A percentile compares a stretch with the other conserved stretches of the same genome.
phyloP scores from a whole-genome alignment of 2,888 invertebrate species.

The Sminthurinus aureus region DNA sequence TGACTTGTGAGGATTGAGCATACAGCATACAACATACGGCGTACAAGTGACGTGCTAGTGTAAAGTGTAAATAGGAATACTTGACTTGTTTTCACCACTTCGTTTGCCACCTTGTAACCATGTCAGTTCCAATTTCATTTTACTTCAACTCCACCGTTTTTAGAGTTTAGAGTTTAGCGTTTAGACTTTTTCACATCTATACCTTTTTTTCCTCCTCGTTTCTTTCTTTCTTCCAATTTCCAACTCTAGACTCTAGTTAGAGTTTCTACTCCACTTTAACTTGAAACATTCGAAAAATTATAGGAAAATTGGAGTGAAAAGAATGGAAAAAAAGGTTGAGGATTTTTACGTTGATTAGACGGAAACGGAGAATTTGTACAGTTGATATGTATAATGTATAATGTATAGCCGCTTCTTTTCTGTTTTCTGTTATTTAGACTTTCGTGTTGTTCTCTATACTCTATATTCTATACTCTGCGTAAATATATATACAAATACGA shows the following conservation, averaged over 20 bases:
- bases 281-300: no score
- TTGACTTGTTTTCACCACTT: slow-evolving; percentile 57
- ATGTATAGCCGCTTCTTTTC: background rate
- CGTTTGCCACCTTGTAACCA: slow-evolving; percentile 45
- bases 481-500: no score
- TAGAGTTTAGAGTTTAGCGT: background rate
- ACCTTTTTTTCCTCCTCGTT: slow-evolving; percentile 13
- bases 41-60: no score
- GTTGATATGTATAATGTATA: background rate
- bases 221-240: background rate
- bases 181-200: background rate
- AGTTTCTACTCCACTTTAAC: background rate
- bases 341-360: slow-evolving; percentile 10
- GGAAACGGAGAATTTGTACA: no score
- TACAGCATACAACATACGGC: no score
- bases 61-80: slow-evolving; percentile 53
- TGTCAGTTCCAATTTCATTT: slow-evolving; percentile 46
- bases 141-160: slow-evolving; percentile 22
- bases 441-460: background rate
- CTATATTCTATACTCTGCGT: background rate
- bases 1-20: no score
- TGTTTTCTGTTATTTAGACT: background rate
- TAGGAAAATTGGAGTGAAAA: background rate
- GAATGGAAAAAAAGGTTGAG: slow-evolving; percentile 1
- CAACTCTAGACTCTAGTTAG: background rate